phyloP scores from a whole-genome alignment of 1,140 invertebrate genomes.

The Listronotus oregonensis region DNA sequence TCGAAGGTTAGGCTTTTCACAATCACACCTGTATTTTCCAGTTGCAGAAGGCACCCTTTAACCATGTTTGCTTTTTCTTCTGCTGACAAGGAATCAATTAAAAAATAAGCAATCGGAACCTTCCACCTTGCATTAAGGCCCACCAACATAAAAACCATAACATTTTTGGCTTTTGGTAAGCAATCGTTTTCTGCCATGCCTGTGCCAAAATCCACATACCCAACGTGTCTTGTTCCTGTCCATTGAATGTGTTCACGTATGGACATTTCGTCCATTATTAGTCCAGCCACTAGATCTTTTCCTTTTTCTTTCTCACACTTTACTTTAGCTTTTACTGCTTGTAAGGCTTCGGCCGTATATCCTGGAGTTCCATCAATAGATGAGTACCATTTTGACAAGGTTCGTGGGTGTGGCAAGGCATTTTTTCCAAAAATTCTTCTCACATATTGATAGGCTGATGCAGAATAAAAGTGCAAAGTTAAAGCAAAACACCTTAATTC shows the following conservation, averaged over 20 bases:
- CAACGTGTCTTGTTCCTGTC: background rate
- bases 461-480: background rate
- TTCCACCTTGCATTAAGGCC: background rate
- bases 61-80: background rate
- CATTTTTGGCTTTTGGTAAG: background rate
- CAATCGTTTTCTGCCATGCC: background rate
- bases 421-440: background rate
- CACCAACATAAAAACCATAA: background rate
- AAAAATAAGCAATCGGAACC: background rate
- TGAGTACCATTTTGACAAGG: background rate
- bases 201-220: background rate
- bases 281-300: background rate
- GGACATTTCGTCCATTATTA: background rate
- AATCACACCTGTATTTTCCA: background rate
- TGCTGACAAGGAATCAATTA: background rate
- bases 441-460: background rate
- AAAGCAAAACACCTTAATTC: background rate
- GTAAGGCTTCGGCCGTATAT: background rate
- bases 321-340: background rate
- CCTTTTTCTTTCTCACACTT: background rate
- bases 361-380: background rate
- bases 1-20: conserved; percentile 1
- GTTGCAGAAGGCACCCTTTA: background rate
- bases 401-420: background rate
- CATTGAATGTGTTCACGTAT: background rate